Evolutionary conservation across 2,888 invertebrate genomes (phyloP).

Genomic region (Leptopilina syphax): DNA sequence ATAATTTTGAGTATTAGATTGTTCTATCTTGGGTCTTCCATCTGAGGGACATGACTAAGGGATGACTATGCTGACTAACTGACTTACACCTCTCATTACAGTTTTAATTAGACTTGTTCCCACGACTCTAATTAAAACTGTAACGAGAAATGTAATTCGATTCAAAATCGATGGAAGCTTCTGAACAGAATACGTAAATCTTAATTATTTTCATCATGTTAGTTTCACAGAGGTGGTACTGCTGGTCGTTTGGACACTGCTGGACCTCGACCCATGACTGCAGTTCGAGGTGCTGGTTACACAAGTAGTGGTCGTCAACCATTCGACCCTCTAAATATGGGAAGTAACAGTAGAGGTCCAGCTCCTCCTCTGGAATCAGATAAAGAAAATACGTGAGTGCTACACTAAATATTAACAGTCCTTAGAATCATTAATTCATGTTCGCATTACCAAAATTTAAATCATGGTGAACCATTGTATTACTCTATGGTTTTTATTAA

Average conservation of each 20-base stretch:
- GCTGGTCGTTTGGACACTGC: constrained; percentile 76
- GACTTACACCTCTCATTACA: too few relatives aligned
- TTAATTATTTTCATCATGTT: constrained; percentile 17
- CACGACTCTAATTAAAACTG: too few relatives aligned
- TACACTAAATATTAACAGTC: background rate
- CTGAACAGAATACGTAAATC: too few relatives aligned
- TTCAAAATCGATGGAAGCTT: too few relatives aligned
- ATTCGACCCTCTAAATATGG: constrained; percentile 88
- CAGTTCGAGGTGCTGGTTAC: constrained; percentile 97
- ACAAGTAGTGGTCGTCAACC: constrained; percentile 85
- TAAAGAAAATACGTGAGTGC: constrained; percentile 86
- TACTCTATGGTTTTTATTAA: constrained; percentile 1
- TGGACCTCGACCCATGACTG: constrained; percentile 91
- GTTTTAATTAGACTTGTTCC: too few relatives aligned
- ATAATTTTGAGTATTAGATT: too few relatives aligned
- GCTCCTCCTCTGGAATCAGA: constrained; percentile 83
- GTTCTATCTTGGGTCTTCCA: too few relatives aligned
- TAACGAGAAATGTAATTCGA: too few relatives aligned
- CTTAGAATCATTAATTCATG: background rate
- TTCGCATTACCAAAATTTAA: too few relatives aligned
- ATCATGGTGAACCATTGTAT: too few relatives aligned
- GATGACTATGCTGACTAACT: too few relatives aligned
- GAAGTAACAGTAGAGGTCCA: constrained; percentile 76
- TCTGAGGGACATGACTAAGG: too few relatives aligned
- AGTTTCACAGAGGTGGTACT: constrained; percentile 76